Evolutionary conservation across 2,113 vertebrate genomes (phyloP).

Genomic region (Macrotus californicus): DNA sequence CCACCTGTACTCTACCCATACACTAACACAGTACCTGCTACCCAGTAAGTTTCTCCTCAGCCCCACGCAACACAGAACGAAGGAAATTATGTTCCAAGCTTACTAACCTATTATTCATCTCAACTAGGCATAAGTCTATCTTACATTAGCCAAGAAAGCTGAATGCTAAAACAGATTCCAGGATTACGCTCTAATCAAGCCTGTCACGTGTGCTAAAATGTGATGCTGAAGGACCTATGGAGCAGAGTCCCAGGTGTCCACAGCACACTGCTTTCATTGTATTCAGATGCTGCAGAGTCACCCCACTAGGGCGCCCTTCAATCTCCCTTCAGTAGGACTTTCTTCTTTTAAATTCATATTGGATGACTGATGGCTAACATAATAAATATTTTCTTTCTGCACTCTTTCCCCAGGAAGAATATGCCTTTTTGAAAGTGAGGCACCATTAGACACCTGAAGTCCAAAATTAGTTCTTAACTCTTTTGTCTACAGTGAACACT

Average conservation of each 20-base stretch:
- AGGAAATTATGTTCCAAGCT: constrained; percentile 16
- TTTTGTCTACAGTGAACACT: constrained; percentile 20
- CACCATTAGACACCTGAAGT: constrained; percentile 56
- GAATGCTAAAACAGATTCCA: constrained; percentile 31
- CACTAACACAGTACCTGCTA: not conserved
- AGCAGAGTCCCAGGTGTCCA: constrained; percentile 57
- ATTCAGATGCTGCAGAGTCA: constrained; percentile 30
- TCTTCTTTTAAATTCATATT: constrained; percentile 67
- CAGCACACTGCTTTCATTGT: constrained; percentile 67
- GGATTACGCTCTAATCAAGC: constrained; percentile 18
- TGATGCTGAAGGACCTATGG: constrained; percentile 49
- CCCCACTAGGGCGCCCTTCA: constrained; percentile 52
- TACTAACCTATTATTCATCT: not conserved
- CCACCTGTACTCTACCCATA: not conserved
- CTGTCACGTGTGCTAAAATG: constrained; percentile 8
- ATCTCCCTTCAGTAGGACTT: constrained; percentile 60
- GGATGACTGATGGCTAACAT: constrained; percentile 71
- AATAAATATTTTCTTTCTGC: constrained; percentile 72
- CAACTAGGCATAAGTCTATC: not conserved
- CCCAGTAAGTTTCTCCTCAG: not conserved
- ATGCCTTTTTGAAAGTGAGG: constrained; percentile 54
- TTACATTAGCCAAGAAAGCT: not conserved
- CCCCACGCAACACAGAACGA: not conserved
- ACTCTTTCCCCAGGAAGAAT: constrained; percentile 58
- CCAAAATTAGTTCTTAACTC: constrained; percentile 51